Base-by-base conservation (phyloP, 2,888 invertebrate genomes). In the Macrostomum cliftonense region DNA sequence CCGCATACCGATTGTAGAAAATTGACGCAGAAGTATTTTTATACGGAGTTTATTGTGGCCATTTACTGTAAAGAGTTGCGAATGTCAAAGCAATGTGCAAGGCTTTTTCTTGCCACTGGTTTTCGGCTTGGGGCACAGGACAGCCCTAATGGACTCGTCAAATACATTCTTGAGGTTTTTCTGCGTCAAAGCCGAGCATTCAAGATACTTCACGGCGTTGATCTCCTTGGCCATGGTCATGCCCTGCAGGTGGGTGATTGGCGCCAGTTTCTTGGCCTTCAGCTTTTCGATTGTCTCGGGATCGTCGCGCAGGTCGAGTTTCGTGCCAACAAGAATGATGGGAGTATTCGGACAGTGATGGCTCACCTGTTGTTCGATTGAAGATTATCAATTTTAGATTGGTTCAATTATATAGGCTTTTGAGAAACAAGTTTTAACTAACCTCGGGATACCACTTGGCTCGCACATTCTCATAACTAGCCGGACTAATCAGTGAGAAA, bases 341-440 rank as follows among this genome's bases (percentile, higher is more conserved):
- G 52, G 52, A 5, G 50, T 45, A 11, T 47, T 52, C 14, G 52
- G 52, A 46, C 52, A 52, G 38, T 52, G 50, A 21, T 52, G 28
- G 9, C 20, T 36, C 17, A 47, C 28, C 12, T 37, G 16, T 4
- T 4, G 14, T 2, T 20, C 4, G 21, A 20, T 14, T 7, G 2
- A 43, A 43, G 14, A 40, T 9, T 4, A 40, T 40, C 9, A 11
- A 7, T 2, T 17, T 40, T 7, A 28, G 4, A 28, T 4, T 7
- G 28, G 28, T 7, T 4, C 28, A 28, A 7, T 7, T 28, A 7
- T 28, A 28, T 7, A 4, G 28, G 5, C 9, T 28, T 28, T 9
- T 28, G 9, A 28, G 28, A 28, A 28, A 28, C 4, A 28, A 4
- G 5, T 4, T 9, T 28, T 9, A 28, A 28, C 28, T 28, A 11